Evolutionary conservation across 2,888 invertebrate genomes (phyloP), one percentile per base, ranked within the genome.

Genomic region (Heliconius charithonia): DNA sequence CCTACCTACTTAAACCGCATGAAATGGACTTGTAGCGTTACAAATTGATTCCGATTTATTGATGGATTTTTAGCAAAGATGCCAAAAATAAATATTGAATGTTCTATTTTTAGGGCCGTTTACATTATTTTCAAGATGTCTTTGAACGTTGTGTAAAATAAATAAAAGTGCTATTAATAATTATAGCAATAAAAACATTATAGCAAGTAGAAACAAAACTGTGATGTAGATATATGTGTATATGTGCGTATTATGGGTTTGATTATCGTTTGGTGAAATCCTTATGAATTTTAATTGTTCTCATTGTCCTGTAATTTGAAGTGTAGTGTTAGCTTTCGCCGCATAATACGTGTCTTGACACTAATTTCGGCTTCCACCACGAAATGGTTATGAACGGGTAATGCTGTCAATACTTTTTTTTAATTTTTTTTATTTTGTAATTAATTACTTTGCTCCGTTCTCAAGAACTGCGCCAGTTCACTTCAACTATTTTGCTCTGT

Each of bases 41-140:
- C 72, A 59, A 72, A 72, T 72, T 16, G 72, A 72, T 72, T 72
- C 25, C 56, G 59, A 72, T 72, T 72, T 72, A 59, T 59, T 59
- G 59, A 72, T 72, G 19, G 72, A 59, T 32, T 72, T 72, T 72
- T 25, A 37, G 72, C 32, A 59, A 72, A 72, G 37, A 37, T n/a
- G 37, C 37, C 59, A 7, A 37, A 59, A 59, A 72, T 25, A 72
- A 56, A 72, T 25, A 59, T 37, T n/a, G 9, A n/a, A 32, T 32
- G 32, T n/a, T 59, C 32, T 32, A 32, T 72, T 72, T 72, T 59
- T 56, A 72, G 32, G 56, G 59, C 29, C 59, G 59, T n/a, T 59
- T n/a, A 56, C 2, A n/a, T 56, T 56, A 13, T 16, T 1, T 19
- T 56, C 56, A 56, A 45, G 51, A 7, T 51, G 56, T 56, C 56